These are phyloP conservation scores for Caranx melampygus DNA, from an alignment of 2,113 vertebrate genomes.

Conservation along the genomic window DNA sequence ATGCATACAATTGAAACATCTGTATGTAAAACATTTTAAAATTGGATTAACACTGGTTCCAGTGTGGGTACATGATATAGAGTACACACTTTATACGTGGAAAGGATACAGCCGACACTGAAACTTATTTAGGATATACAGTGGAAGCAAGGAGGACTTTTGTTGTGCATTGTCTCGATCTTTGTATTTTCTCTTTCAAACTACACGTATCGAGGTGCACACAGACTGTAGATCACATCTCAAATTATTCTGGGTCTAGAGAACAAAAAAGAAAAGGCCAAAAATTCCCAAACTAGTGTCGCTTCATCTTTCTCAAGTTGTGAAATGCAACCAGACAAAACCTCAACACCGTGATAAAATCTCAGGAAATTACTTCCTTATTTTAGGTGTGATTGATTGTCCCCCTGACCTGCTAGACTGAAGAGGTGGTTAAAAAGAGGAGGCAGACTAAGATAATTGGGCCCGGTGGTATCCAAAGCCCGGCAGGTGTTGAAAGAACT, in stretches of 20 bases:
- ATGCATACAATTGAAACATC: background rate
- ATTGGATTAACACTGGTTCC: background rate
- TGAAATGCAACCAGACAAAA: slow-evolving; percentile 75
- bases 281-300: slow-evolving; percentile 49
- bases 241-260: slow-evolving; percentile 56
- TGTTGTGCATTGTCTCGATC: slow-evolving; percentile 32
- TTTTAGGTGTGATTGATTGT: slow-evolving; percentile 84
- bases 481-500: slow-evolving; percentile 76
- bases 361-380: slow-evolving; percentile 81
- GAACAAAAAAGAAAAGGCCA: slow-evolving; percentile 55
- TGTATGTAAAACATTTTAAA: background rate
- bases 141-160: slow-evolving; percentile 14
- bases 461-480: slow-evolving; percentile 81
- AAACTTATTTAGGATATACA: slow-evolving; percentile 59
- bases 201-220: slow-evolving; percentile 47
- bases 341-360: slow-evolving; percentile 73
- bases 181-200: slow-evolving; percentile 39
- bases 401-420: slow-evolving; percentile 80
- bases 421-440: slow-evolving; percentile 78
- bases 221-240: slow-evolving; percentile 34
- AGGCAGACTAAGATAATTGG: slow-evolving; percentile 81
- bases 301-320: slow-evolving; percentile 58
- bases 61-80: background rate
- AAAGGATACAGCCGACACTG: slow-evolving; percentile 48
- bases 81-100: background rate